Conservation (phyloP, 2,888 invertebrate genomes). For the Stenichneumon culpator region DNA sequence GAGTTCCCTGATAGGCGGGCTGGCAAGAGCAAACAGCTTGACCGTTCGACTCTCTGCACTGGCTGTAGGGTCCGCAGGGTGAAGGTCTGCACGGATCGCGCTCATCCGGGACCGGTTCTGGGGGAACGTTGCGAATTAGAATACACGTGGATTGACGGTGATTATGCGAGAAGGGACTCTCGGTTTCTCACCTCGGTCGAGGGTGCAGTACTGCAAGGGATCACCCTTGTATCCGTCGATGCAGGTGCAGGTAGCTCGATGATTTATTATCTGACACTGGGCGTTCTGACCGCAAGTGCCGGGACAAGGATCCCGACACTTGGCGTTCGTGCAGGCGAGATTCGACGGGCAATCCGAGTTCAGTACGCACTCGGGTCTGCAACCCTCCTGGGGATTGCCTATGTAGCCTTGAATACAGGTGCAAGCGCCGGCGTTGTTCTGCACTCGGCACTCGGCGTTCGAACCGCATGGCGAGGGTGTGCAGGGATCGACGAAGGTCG, state of each 20-base stretch:
- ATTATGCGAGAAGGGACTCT: not conserved
- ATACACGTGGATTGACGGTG: not conserved
- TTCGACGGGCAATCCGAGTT: constrained; percentile 86
- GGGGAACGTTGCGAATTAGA: constrained; percentile 8
- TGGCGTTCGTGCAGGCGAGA: constrained; percentile 89
- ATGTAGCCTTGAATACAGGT: constrained; percentile 85
- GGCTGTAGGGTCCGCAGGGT: constrained; percentile 89
- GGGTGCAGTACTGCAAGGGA: constrained; percentile 88
- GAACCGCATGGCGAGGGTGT: constrained; percentile 74
- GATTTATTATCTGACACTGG: constrained; percentile 85
- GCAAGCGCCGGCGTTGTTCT: constrained; percentile 86
- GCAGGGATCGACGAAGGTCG: constrained; percentile 78
- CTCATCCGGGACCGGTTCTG: constrained; percentile 69
- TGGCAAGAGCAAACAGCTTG: constrained; percentile 91
- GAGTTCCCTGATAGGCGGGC: constrained; percentile 92
- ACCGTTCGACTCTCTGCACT: constrained; percentile 82
- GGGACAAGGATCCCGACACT: constrained; percentile 93
- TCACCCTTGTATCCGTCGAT: constrained; percentile 83
- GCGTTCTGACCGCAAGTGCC: constrained; percentile 91
- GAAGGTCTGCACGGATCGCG: constrained; percentile 80
- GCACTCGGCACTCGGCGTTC: constrained; percentile 86
- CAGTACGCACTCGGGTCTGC: constrained; percentile 86
- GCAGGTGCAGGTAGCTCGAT: constrained; percentile 85
- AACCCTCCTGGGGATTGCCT: constrained; percentile 85
- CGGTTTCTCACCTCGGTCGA: constrained; percentile 43